Percentiles rank a stretch among this genome's conserved stretches.
Conservation (phyloP, 2,797 vertebrate species). For the Tadarida brasiliensis region DNA sequence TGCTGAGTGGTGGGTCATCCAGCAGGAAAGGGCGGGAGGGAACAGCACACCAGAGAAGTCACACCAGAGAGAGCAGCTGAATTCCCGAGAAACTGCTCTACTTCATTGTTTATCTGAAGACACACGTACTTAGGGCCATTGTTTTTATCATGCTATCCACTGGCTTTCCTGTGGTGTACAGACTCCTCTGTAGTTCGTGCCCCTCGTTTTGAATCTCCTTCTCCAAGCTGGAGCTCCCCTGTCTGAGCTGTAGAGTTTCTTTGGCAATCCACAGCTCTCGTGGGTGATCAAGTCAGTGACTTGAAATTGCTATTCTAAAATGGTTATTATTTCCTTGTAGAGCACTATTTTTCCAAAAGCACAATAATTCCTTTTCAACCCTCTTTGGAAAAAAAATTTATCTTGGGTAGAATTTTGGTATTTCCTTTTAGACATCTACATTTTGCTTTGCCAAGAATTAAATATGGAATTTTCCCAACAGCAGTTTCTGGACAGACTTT, state of each 20-base stretch:
- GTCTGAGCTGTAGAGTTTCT: neutral
- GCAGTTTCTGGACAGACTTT: neutral
- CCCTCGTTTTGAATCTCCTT: neutral
- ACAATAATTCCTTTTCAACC: neutral
- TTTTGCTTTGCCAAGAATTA: slow-evolving; percentile 42
- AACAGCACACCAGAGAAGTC: neutral
- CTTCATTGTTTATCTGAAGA: slow-evolving; percentile 26
- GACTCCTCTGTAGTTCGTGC: neutral
- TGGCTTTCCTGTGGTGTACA: neutral
- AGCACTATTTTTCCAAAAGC: neutral
- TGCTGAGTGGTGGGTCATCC: too few species aligned
- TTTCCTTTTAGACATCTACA: neutral
- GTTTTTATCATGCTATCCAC: neutral
- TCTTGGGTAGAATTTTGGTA: neutral
- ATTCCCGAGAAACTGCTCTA: neutral
- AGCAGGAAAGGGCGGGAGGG: neutral
- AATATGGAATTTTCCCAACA: neutral
- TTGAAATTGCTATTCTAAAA: slow-evolving; percentile 32
- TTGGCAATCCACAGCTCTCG: neutral
- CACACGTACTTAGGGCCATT: neutral
- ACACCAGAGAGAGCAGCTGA: neutral
- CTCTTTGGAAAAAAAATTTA: slow-evolving; percentile 2
- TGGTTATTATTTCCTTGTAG: neutral
- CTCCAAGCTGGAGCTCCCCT: neutral
- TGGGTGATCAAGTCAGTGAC: neutral